Conservation (phyloP, 2,888 invertebrate genomes). For the Alviniconcha strummeri region DNA sequence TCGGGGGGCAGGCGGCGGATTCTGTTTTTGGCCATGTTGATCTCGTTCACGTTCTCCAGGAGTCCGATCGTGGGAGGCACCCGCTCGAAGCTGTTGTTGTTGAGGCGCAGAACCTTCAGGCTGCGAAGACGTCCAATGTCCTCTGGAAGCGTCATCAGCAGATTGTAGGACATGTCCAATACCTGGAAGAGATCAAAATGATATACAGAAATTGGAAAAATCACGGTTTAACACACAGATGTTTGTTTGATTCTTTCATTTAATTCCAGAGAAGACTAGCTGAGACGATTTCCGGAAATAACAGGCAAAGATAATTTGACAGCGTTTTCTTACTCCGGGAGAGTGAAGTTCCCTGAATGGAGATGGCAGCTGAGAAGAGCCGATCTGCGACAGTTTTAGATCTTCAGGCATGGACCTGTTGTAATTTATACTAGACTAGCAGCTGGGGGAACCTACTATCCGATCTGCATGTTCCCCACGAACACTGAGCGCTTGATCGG, state of each 20-base stretch:
- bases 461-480: too few species aligned
- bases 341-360: too few species aligned
- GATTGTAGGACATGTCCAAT: conserved; percentile 68
- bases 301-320: too few species aligned
- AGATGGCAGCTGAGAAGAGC: too few species aligned
- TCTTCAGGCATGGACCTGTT: too few species aligned
- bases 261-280: too few species aligned
- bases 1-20: conserved; percentile 62
- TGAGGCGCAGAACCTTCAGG: conserved; percentile 57
- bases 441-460: too few species aligned
- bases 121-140: conserved; percentile 61
- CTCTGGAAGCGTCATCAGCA: conserved; percentile 62
- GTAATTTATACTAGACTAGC: too few species aligned
- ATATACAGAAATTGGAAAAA: background rate
- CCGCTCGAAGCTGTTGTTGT: conserved; percentile 61
- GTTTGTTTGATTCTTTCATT: background rate
- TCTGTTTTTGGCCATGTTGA: conserved; percentile 65
- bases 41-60: conserved; percentile 61
- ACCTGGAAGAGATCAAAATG: conserved; percentile 9
- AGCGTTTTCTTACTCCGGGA: too few species aligned
- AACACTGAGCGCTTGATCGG: too few species aligned
- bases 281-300: too few species aligned
- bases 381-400: too few species aligned
- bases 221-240: background rate
- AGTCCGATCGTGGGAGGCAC: conserved; percentile 62